A percentile compares a stretch with the other conserved stretches of the same genome.
These are phyloP conservation scores for Daubentonia madagascariensis DNA, from an alignment of 2,113 vertebrate species.

Conservation along the genomic window DNA sequence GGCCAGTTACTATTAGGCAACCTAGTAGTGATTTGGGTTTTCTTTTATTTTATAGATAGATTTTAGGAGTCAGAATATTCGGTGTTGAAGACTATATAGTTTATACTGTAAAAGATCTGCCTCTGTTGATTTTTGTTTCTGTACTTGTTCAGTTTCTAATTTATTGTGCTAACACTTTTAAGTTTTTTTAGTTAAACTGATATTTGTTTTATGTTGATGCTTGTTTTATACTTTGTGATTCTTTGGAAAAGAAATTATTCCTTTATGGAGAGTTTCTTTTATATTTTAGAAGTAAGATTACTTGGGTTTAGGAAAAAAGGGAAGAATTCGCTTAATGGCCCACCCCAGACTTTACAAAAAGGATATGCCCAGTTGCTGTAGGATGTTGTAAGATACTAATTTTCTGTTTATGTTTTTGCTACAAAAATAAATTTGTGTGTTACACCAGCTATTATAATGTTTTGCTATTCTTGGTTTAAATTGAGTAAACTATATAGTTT, in stretches of 20 bases:
- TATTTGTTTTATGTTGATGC: background rate
- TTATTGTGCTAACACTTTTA: background rate
- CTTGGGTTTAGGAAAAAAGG: slow-evolving; percentile 9
- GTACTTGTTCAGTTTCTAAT: background rate
- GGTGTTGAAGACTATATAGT: background rate
- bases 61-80: background rate
- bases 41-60: background rate
- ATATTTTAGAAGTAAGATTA: background rate
- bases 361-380: background rate
- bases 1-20: background rate
- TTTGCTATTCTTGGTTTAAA: background rate
- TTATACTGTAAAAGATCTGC: background rate
- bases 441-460: background rate
- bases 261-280: background rate
- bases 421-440: background rate
- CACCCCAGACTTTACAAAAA: background rate
- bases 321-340: background rate
- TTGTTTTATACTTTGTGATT: background rate
- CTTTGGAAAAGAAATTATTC: background rate
- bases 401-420: background rate
- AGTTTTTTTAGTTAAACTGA: background rate
- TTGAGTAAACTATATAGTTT: background rate
- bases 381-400: background rate
- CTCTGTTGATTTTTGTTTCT: slow-evolving; percentile 36
- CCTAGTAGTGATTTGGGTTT: background rate